Evolutionary conservation across 2,888 invertebrate genomes (phyloP), one percentile per base, ranked within the genome.

Genomic region (Dinocampus coccinellae): DNA sequence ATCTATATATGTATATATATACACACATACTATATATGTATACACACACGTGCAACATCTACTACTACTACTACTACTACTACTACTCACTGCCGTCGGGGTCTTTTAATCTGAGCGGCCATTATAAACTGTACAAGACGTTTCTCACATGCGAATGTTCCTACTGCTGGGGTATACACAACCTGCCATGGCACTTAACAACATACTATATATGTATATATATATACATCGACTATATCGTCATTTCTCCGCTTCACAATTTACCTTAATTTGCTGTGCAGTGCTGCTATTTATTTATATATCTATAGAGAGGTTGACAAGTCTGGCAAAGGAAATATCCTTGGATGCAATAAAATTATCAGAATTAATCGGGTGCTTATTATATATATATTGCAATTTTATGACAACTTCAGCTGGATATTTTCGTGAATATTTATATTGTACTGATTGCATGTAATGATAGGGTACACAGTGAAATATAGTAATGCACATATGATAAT

Each of bases 111-210:
- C 47, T 24, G 42, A 47, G 63, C 26, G 42, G 47, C 26, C 47
- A 63, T 63, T 63, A 47, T 47, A 63, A 47, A 24, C 39, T 58
- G 47, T 63, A 36, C 47, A 63, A 63, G 63, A 63, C 47, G 16
- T 42, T 47, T 39, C 42, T 63, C 26, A 22, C 42, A 63, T 47
- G 13, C 47, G 26, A 63, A 29, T 63, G 42, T 42, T n/a, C 22
- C 42, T 16, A 39, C 47, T 47, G 22, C 63, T 47, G 47, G 29
- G 3, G 20, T 10, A 47, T 64, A 52, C 24, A 39, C 42, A 39
- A 22, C 20, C 34, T 34, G 16, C 57, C 33, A n/a, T 16, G 52
- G 53, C 47, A 64, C 53, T 53, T 64, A 16, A 33, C 39, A 66
- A 39, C 39, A 66, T 22, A 22, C 57, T 24, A 36, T 57, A 29